A percentile compares a stretch with the other conserved stretches of the same genome.
Conservation (phyloP, 2,113 vertebrate species). For the Chionomys nivalis region DNA sequence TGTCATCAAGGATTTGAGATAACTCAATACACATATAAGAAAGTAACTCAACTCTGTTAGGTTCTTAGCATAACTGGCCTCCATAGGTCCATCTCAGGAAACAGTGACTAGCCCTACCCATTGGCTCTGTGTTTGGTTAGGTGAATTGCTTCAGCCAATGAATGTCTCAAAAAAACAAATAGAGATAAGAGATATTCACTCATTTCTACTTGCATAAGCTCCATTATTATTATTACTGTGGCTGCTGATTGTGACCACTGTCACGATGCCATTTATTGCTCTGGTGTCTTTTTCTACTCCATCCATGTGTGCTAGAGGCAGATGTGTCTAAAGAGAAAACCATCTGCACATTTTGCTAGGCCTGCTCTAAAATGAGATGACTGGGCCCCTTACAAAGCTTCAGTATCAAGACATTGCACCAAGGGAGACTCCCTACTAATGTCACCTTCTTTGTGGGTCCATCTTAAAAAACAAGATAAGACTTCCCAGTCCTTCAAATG, state of each 20-base stretch:
- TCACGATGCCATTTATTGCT: background rate
- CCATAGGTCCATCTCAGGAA: background rate
- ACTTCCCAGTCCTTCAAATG: background rate
- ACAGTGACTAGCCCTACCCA: background rate
- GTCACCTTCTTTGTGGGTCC: background rate
- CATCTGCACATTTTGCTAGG: background rate
- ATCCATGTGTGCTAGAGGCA: background rate
- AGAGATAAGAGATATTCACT: background rate
- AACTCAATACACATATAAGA: background rate
- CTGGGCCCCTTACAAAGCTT: background rate
- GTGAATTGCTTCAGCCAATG: background rate
- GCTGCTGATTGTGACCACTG: background rate
- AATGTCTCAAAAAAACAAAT: background rate
- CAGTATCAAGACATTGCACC: background rate
- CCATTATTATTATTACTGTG: background rate
- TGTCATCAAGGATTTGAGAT: slow-evolving; percentile 28
- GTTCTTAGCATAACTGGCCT: background rate
- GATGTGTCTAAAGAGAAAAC: background rate
- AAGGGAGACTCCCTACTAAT: background rate
- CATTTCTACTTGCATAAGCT: background rate
- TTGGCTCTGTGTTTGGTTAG: background rate
- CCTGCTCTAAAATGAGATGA: background rate
- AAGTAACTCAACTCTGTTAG: background rate
- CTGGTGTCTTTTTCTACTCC: slow-evolving; percentile 14
- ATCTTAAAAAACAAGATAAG: background rate